Evolutionary conservation across 2,888 invertebrate genomes (phyloP), one percentile per base, ranked within the genome.

Genomic region (Acholoe squamosa): DNA sequence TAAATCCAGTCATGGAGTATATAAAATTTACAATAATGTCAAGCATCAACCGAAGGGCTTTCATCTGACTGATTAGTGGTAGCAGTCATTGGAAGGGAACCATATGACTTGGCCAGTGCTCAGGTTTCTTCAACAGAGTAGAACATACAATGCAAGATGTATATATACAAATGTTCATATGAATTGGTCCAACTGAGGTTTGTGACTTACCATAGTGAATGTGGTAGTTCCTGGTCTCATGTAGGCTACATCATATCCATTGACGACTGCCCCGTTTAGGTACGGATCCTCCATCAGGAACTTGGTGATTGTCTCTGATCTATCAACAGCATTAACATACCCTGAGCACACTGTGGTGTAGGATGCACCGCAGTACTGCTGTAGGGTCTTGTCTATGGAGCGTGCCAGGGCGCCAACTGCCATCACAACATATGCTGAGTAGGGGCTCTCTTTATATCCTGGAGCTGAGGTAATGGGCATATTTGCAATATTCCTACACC

Each of bases 391-490:
- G 90, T 94, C 92, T 16, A 95, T 91, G 22, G 94, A 95, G 67
- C 91, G 89, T 3, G 94, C 94, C 28, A 94, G 92, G 3, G 94
- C 94, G 80, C 93, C 92, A 19, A 95, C 93, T 0, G 94, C 94
- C 56, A 92, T 92, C 0, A 95, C 94, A 5, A 93, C 91, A 89
- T 93, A 94, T 0, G 93, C 92, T 7, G 93, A 90, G 51, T 92
- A 93, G 5, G 89, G 91, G 0, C 91, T 71, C 0, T 91, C 90
- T n/a, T 91, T 91, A 84, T 92, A 93, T 16, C 89, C 84, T 0
- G 92, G 90, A 22, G 92, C 91, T 14, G 90, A 33, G 0, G 93
- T 92, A 0, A 93, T 92, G 5, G 91, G 80, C 5, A 43, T 88
- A 28, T 67, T 25, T n/a, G 28, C 89, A 0, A 90, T 89, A 28